A percentile compares a stretch with the other conserved stretches of the same genome.
phyloP scores from a whole-genome alignment of 2,113 vertebrate species.

The Glaucidium brasilianum region DNA sequence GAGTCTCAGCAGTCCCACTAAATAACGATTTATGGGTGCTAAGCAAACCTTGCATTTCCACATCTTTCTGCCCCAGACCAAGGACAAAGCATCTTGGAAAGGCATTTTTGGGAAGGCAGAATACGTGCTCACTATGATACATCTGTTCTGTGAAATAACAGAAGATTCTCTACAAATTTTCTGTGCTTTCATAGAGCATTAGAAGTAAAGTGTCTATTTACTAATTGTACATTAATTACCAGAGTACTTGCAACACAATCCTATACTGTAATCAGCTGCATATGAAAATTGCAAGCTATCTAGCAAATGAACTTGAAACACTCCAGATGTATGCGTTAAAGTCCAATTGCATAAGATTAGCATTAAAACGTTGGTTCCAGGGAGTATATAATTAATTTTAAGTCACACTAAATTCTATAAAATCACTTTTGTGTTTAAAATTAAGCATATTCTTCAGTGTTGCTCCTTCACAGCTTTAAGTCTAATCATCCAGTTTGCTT shows the following conservation, averaged over 20 bases:
- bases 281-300: background rate
- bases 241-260: background rate
- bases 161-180: background rate
- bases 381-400: background rate
- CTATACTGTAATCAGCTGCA: background rate
- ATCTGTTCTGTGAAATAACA: background rate
- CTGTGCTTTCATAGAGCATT: background rate
- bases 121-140: background rate
- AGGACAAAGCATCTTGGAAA: background rate
- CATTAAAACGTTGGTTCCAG: background rate
- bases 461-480: background rate
- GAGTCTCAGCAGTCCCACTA: background rate
- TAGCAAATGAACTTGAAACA: slow-evolving; percentile 20
- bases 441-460: background rate
- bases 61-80: background rate
- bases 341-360: background rate
- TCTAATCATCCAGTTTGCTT: background rate
- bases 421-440: background rate
- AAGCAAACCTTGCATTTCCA: background rate
- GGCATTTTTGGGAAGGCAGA: background rate
- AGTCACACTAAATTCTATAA: background rate
- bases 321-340: background rate
- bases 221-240: slow-evolving; percentile 13
- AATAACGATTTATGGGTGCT: background rate
- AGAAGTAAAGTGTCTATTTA: background rate